Evolutionary conservation across 2,888 invertebrate genomes (phyloP), one percentile per base, ranked within the genome.

Genomic region (Drosophila conformis): DNA sequence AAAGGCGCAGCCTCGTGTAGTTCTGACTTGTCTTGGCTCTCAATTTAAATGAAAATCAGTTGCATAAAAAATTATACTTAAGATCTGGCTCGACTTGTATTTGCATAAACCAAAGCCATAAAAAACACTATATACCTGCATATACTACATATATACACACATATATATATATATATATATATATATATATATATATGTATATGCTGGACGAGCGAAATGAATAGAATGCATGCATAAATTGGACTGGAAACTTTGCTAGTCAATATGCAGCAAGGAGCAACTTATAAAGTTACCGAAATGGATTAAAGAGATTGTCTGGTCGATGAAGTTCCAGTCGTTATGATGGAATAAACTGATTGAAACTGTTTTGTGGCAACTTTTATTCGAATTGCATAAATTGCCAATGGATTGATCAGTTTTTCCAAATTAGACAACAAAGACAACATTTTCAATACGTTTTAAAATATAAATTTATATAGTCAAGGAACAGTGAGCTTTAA

Each of bases 21-120:
- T 25, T 31, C 63, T 65, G 83, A 59, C 72, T 82, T 69, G 73
- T 65, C 87, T 73, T 75, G 69, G 61, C 80, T 76, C 72, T 85
- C 75, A 85, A 89, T 89, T 85, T 87, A 89, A 85, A 85, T 87
- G 80, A 85, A 89, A 85, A 85, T 85, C 89, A 85, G 86, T 67
- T 80, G 84, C 82, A 79, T 82, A 69, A 69, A 69, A 70, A 49
- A 71, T 73, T 73, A 73, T 81, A 73, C 78, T 78, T 80, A 73
- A 80, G 68, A 80, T 78, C 73, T 77, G 63, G 65, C 66, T 49
- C 58, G 62, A 69, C 64, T 60, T 46, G 56, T 66, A 84, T 84
- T 86, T 88, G 77, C 82, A 80, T 78, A 78, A 78, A 54, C 79
- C 63, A 67, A 64, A 71, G 62, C 58, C 57, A 59, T 42, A 36